Percentiles rank a stretch among this genome's conserved stretches.
Evolutionary conservation across 2,888 invertebrate genomes (phyloP).

Genomic region (Dasysyrphus tricinctus): DNA sequence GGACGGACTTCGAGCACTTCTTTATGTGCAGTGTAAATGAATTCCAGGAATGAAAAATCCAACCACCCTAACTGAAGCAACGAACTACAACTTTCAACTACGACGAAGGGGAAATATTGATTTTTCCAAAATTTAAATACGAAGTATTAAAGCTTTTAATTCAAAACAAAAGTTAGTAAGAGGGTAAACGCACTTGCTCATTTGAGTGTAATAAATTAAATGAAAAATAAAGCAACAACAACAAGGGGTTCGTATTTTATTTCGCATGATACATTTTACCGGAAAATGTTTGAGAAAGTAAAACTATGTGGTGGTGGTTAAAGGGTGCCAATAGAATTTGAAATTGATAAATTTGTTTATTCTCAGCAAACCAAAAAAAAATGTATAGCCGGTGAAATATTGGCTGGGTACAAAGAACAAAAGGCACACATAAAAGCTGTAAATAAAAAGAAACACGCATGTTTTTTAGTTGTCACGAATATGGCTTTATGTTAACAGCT

Average conservation of each 20-base stretch:
- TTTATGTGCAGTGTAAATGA: constrained; percentile 43
- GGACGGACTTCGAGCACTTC: constrained; percentile 60
- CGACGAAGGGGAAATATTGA: constrained; percentile 63
- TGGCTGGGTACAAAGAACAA: not conserved
- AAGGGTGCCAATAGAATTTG: not conserved
- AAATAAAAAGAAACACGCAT: constrained; percentile 8
- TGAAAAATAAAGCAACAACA: not conserved
- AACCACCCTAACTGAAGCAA: constrained; percentile 33
- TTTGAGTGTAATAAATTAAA: constrained; percentile 2
- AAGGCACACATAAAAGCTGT: not conserved
- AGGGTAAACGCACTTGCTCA: constrained; percentile 40
- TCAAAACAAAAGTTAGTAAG: constrained; percentile 28
- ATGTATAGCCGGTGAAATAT: constrained; percentile 1
- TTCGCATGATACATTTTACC: constrained; percentile 9
- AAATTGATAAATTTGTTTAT: constrained; percentile 3
- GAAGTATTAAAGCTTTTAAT: constrained; percentile 33
- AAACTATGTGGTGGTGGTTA: not conserved
- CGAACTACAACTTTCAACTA: constrained; percentile 33
- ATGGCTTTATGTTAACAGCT: constrained; percentile 6
- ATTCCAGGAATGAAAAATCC: constrained; percentile 38
- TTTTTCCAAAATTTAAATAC: constrained; percentile 37
- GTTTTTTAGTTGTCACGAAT: constrained; percentile 10
- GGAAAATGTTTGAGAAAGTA: not conserved
- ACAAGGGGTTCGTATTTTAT: not conserved
- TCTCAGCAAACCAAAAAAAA: not conserved